These are phyloP conservation scores for Chelonoidis abingdonii DNA, from an alignment of 2,113 vertebrate species.

Conservation along the genomic window DNA sequence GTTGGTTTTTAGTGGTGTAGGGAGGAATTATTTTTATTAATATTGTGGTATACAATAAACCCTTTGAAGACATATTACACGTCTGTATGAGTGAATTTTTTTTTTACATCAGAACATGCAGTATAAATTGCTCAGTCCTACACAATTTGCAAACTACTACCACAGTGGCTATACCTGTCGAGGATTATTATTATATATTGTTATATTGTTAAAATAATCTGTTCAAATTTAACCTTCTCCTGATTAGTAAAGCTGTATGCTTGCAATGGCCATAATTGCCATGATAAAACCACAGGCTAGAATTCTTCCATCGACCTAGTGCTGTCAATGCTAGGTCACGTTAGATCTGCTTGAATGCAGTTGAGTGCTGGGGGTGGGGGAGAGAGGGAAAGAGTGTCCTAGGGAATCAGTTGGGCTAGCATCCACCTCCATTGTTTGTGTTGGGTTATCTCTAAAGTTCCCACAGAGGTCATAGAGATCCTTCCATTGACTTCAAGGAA, in stretches of 20 bases:
- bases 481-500: not conserved
- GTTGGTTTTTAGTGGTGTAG: constrained; percentile 10
- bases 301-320: too few relatives aligned
- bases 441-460: not conserved
- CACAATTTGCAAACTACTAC: constrained; percentile 35
- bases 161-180: constrained; percentile 6
- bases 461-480: not conserved
- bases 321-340: not conserved
- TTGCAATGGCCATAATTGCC: not conserved
- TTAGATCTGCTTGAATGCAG: not conserved
- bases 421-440: not conserved
- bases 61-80: constrained; percentile 39
- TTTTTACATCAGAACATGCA: constrained; percentile 1
- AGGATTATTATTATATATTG: constrained; percentile 20
- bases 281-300: not conserved
- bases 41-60: not conserved
- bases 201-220: constrained; percentile 3
- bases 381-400: not conserved
- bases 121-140: constrained; percentile 23
- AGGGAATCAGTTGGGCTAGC: not conserved
- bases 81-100: not conserved
- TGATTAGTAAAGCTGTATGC: not conserved
- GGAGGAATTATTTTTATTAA: constrained; percentile 35
- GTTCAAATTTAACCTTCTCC: not conserved
- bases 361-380: not conserved